Conservation (phyloP, 2,113 vertebrate genomes). For the Odocoileus hemionus region DNA sequence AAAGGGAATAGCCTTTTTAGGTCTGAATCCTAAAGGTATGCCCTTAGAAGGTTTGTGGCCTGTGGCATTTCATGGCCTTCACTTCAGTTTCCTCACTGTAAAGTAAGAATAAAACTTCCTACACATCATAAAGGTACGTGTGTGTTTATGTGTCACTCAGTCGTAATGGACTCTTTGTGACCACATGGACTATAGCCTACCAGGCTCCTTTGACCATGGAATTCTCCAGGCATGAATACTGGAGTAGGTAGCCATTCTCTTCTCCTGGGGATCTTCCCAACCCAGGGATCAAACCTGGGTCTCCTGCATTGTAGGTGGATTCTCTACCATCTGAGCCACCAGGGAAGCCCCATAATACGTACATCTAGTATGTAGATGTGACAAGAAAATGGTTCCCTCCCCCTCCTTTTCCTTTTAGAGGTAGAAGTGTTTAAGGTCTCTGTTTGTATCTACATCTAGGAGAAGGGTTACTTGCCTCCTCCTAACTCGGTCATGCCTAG, state of each 20-base stretch:
- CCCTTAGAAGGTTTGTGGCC: not conserved
- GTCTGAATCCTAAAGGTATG: not conserved
- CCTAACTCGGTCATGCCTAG: not conserved
- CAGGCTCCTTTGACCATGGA: not conserved
- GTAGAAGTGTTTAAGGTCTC: not conserved
- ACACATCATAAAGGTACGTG: not conserved
- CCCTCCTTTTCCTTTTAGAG: not conserved
- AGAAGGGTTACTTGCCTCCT: not conserved
- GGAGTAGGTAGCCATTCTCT: not conserved
- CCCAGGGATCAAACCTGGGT: not conserved
- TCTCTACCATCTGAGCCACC: not conserved
- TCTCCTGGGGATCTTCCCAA: not conserved
- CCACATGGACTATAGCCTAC: not conserved
- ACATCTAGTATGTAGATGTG: not conserved
- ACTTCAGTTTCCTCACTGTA: not conserved
- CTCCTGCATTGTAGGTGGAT: not conserved
- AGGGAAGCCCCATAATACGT: not conserved
- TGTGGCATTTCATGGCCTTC: not conserved
- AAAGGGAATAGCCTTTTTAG: not conserved
- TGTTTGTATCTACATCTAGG: not conserved
- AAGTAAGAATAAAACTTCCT: not conserved
- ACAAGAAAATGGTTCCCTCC: not conserved
- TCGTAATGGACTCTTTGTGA: not conserved
- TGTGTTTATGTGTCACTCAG: not conserved
- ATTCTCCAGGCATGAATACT: not conserved